Conservation (phyloP, 2,888 invertebrate genomes). For the Drosophila mayaguana region DNA sequence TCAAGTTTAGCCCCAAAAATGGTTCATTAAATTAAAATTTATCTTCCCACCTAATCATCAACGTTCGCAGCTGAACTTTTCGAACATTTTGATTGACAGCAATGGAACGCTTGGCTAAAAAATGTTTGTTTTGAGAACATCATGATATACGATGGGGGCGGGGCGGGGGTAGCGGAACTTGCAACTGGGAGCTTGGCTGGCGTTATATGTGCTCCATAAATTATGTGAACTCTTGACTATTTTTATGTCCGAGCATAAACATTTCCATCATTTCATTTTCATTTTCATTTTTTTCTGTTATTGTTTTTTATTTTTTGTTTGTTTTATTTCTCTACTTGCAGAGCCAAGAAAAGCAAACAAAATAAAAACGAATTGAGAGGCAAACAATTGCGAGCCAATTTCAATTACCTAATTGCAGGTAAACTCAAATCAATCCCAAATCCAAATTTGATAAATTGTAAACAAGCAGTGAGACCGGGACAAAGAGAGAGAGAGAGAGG, state of each 20-base stretch:
- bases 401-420: constrained; percentile 50
- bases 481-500: not conserved
- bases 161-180: not conserved
- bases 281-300: constrained; percentile 12
- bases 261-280: constrained; percentile 44
- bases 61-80: constrained; percentile 18
- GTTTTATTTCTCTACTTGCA: not conserved
- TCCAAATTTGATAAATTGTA: constrained; percentile 56
- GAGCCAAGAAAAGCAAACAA: constrained; percentile 11
- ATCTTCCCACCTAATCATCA: constrained; percentile 48
- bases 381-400: constrained; percentile 33
- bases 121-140: constrained; percentile 55
- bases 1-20: not conserved
- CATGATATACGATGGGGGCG: constrained; percentile 39
- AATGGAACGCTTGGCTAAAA: constrained; percentile 32
- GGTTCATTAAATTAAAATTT: constrained; percentile 17
- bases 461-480: constrained; percentile 7
- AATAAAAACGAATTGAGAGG: constrained; percentile 21
- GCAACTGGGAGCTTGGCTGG: constrained; percentile 2
- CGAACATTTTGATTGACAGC: constrained; percentile 41
- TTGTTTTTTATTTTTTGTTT: constrained; percentile 5
- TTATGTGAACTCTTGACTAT: constrained; percentile 45
- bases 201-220: constrained; percentile 32
- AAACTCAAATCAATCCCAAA: constrained; percentile 39
- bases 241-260: constrained; percentile 52